These are phyloP conservation scores for Diabrotica undecimpunctata DNA, from an alignment of 1,140 invertebrate genomes.

Conservation along the genomic window DNA sequence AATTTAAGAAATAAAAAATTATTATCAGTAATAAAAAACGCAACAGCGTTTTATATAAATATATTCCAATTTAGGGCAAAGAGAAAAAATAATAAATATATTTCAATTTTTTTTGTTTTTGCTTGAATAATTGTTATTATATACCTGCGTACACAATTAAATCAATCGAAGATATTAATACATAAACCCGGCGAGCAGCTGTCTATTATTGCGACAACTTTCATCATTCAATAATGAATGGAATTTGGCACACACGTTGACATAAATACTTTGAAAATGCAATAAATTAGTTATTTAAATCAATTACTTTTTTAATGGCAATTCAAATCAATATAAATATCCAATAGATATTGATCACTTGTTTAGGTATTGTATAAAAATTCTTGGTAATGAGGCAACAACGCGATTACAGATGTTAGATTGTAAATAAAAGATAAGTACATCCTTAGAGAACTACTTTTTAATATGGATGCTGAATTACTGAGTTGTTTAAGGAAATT, in stretches of 20 bases:
- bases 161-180: neutral
- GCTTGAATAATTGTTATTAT: no score
- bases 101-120: no score
- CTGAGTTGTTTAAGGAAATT: no score
- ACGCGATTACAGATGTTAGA: neutral
- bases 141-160: no score
- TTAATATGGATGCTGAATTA: no score
- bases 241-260: constrained; percentile 1
- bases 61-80: no score
- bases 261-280: neutral
- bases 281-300: constrained; percentile 1
- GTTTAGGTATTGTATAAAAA: constrained; percentile 1
- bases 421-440: neutral
- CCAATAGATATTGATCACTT: neutral
- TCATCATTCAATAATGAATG: neutral
- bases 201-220: neutral
- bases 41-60: no score
- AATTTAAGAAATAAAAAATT: no score
- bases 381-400: neutral
- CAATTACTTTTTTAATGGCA: neutral
- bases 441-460: no score
- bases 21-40: no score
- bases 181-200: neutral
- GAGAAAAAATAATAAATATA: no score
- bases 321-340: neutral